Evolutionary conservation across 2,113 vertebrate genomes (phyloP).

Genomic region (Gasterosteus aculeatus): DNA sequence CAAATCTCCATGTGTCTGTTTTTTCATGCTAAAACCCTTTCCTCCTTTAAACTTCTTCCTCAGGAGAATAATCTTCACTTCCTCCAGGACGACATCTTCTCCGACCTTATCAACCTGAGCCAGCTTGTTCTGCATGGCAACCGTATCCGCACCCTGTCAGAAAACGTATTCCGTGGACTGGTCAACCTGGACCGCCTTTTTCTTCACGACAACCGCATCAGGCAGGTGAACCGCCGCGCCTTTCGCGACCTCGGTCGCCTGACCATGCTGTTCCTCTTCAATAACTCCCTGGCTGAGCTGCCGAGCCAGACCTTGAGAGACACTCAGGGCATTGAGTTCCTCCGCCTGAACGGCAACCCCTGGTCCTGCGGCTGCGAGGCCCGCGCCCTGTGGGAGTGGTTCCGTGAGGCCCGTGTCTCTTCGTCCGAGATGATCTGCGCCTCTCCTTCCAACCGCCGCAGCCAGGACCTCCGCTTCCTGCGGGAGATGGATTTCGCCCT

Average conservation of each 20-base stretch:
- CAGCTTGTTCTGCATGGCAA: conserved; percentile 97
- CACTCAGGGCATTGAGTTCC: conserved; percentile 91
- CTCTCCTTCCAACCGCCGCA: conserved; percentile 85
- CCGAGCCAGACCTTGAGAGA: conserved; percentile 90
- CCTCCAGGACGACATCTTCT: conserved; percentile 96
- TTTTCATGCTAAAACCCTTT: not conserved
- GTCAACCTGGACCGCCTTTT: conserved; percentile 94
- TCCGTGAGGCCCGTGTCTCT: conserved; percentile 88
- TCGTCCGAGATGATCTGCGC: conserved; percentile 91
- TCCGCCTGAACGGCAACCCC: conserved; percentile 95
- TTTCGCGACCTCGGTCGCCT: conserved; percentile 91
- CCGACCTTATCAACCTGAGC: conserved; percentile 95
- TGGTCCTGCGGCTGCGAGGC: conserved; percentile 98
- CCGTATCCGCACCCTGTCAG: conserved; percentile 91
- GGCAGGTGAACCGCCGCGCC: conserved; percentile 88
- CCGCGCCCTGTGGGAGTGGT: conserved; percentile 93
- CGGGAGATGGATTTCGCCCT: conserved; percentile 88
- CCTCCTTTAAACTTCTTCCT: not conserved
- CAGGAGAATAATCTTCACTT: conserved; percentile 94
- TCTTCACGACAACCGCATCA: conserved; percentile 92
- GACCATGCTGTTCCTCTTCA: conserved; percentile 98
- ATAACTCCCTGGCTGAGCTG: conserved; percentile 92
- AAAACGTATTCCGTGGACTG: conserved; percentile 92
- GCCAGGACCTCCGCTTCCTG: conserved; percentile 90
- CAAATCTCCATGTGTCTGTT: not conserved